phyloP scores from a whole-genome alignment of 2,113 vertebrate genomes.

The Phasianus colchicus region DNA sequence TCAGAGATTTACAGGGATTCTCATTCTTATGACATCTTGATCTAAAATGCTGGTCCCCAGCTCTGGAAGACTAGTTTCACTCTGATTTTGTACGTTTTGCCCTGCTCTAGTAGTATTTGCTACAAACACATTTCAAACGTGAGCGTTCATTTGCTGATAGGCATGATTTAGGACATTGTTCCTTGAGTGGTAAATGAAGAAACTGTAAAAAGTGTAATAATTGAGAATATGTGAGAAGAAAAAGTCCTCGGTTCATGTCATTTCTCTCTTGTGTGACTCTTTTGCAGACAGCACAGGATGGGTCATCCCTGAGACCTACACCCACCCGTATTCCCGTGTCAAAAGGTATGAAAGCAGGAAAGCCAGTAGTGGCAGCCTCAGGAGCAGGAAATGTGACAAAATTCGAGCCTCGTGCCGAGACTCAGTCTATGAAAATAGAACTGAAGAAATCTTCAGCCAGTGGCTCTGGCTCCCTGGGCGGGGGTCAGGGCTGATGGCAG shows the following conservation, averaged over 20 bases:
- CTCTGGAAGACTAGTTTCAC: not conserved
- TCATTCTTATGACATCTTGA: not conserved
- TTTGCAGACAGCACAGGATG: conserved; percentile 87
- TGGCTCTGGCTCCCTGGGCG: conserved; percentile 80
- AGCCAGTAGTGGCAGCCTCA: conserved; percentile 86
- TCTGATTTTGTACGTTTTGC: not conserved
- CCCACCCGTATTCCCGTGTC: conserved; percentile 94
- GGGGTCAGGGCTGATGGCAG: conserved; percentile 87
- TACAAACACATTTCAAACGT: not conserved
- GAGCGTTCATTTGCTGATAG: not conserved
- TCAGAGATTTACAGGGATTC: not conserved
- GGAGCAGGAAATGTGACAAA: conserved; percentile 89
- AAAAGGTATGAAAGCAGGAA: conserved; percentile 94
- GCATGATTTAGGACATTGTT: not conserved
- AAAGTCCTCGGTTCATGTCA: not conserved
- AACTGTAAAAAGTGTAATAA: not conserved
- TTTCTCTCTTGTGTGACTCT: conserved; percentile 47
- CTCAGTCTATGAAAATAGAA: conserved; percentile 95
- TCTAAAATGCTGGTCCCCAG: not conserved
- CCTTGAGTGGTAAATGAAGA: not conserved
- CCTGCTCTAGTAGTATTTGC: not conserved
- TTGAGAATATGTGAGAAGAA: not conserved
- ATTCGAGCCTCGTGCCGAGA: conserved; percentile 90
- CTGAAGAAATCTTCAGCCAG: conserved; percentile 90
- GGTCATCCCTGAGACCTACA: conserved; percentile 83